These are phyloP conservation scores for Aplysina aerophoba DNA, from an alignment of 37 sponge, comb jelly and placozoan genomes.

Conservation along the genomic window DNA sequence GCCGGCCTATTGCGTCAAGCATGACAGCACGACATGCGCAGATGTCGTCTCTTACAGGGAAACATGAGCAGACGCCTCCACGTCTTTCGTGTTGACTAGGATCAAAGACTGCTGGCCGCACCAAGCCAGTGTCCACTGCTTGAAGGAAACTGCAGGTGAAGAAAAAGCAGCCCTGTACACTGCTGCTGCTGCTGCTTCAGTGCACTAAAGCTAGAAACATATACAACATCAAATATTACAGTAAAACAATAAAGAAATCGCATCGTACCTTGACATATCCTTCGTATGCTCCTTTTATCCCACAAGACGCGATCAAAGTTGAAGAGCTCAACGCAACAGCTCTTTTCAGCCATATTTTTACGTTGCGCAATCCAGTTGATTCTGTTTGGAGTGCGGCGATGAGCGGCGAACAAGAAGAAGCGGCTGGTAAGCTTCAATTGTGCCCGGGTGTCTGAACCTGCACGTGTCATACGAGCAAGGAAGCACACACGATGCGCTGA, in stretches of 20 bases:
- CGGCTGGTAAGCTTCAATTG: too few species aligned
- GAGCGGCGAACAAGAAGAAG: background rate
- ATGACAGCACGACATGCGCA: too few species aligned
- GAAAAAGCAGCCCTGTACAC: too few species aligned
- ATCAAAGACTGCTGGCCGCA: background rate
- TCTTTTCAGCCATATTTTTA: background rate
- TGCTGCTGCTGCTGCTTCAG: too few species aligned
- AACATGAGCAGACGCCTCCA: background rate
- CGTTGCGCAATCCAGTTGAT: background rate
- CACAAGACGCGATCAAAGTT: slow-evolving; percentile 15
- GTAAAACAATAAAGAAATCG: background rate
- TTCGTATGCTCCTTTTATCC: background rate
- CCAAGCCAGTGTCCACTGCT: background rate
- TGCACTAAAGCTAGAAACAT: too few species aligned
- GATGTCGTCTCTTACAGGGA: background rate
- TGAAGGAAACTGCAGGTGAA: background rate
- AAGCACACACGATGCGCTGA: background rate
- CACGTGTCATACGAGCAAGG: background rate
- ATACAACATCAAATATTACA: too few species aligned
- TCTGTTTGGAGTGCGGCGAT: background rate
- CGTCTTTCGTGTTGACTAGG: background rate
- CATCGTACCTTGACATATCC: background rate
- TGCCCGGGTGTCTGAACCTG: too few species aligned
- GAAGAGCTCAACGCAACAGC: background rate
- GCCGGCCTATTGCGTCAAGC: too few species aligned